These are phyloP conservation scores for Lucilia sericata DNA, from an alignment of 1,140 invertebrate genomes.

Conservation along the genomic window DNA sequence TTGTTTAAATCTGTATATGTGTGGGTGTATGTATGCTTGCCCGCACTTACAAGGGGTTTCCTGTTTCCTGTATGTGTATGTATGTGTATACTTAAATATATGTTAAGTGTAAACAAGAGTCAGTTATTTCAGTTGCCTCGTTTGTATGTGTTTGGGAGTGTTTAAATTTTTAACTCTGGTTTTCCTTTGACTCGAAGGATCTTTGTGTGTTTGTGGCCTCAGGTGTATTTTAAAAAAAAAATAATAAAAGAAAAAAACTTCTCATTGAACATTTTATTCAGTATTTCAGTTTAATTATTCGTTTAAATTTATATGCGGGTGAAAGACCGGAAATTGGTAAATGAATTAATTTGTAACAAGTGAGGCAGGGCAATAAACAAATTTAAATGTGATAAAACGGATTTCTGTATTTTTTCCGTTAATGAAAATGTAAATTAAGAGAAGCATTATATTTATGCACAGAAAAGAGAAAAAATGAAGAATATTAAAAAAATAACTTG, in stretches of 20 bases:
- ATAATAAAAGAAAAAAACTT: background rate
- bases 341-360: background rate
- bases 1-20: background rate
- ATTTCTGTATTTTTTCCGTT: too few species aligned
- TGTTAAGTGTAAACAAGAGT: background rate
- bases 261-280: background rate
- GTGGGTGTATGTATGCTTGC: background rate
- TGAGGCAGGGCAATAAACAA: background rate
- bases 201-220: background rate
- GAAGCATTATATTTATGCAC: too few species aligned
- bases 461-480: too few species aligned
- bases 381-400: background rate
- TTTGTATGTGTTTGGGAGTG: background rate
- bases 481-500: too few species aligned
- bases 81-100: background rate
- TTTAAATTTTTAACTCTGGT: background rate
- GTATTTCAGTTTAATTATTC: background rate
- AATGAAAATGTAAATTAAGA: too few species aligned
- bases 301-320: background rate
- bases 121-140: background rate
- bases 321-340: constrained; percentile 7
- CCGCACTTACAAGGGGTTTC: background rate
- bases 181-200: constrained; percentile 15
- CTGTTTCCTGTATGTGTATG: background rate
- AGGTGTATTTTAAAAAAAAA: background rate